Conservation (phyloP, 2,113 vertebrate species). For the Varanus salvator region DNA sequence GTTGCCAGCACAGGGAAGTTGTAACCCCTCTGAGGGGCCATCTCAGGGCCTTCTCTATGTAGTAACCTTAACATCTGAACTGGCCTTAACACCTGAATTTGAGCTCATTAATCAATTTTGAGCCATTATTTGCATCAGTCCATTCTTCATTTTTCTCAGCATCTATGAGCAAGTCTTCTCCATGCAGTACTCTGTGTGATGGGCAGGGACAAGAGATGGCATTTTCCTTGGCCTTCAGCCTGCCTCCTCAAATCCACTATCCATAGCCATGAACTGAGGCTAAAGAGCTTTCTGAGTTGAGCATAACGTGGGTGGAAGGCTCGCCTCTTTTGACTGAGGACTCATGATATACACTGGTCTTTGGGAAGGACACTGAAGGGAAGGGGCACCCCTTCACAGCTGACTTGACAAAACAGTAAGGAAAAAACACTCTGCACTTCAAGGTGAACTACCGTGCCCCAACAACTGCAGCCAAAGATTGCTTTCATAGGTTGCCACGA, state of each 20-base stretch:
- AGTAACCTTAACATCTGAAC: neutral
- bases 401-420: neutral
- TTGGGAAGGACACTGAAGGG: no score
- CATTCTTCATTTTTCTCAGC: neutral
- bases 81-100: neutral
- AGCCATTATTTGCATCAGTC: neutral
- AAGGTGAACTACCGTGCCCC: no score
- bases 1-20: neutral
- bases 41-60: neutral
- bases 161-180: neutral
- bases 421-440: neutral
- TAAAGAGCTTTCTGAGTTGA: neutral
- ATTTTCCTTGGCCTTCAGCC: neutral
- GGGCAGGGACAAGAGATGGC: neutral
- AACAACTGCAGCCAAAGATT: neutral
- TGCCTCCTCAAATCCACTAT: neutral
- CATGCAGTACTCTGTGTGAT: neutral
- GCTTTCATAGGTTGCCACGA: no score
- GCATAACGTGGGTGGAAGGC: neutral
- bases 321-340: neutral
- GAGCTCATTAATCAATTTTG: neutral
- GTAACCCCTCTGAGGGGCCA: neutral
- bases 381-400: neutral
- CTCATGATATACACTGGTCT: neutral
- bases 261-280: neutral